phyloP scores from a whole-genome alignment of 2,888 invertebrate genomes.

The Limnephilus lunatus region DNA sequence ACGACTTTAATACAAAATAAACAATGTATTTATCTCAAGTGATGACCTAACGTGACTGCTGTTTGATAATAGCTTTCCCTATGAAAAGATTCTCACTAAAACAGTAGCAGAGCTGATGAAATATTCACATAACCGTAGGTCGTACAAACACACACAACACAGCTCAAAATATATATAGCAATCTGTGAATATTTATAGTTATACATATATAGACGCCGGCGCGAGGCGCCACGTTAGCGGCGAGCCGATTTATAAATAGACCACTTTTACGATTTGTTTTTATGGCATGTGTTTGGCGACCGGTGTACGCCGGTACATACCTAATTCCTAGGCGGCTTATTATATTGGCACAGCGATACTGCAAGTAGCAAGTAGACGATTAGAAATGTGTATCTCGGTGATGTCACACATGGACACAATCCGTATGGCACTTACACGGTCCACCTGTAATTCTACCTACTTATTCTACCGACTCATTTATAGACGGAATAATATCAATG shows the following conservation, averaged over 20 bases:
- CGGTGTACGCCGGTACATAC: constrained; percentile 25
- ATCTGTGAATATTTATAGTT: neutral
- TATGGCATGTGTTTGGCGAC: constrained; percentile 52
- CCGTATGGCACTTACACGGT: neutral
- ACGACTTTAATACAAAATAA: too few species aligned
- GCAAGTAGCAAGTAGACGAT: neutral
- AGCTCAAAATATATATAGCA: neutral
- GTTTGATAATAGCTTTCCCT: too few species aligned
- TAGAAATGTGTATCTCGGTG: neutral
- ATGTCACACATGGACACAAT: neutral
- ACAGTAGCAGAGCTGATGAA: constrained; percentile 16
- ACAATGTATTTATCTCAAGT: too few species aligned
- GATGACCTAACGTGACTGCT: neutral
- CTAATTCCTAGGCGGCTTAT: constrained; percentile 2
- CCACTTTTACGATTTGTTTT: constrained; percentile 60
- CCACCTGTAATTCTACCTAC: neutral
- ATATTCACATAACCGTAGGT: constrained; percentile 13
- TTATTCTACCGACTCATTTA: neutral
- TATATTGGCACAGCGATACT: constrained; percentile 5
- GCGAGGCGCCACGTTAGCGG: constrained; percentile 50
- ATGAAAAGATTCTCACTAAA: neutral
- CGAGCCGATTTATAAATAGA: constrained; percentile 56
- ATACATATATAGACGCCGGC: constrained; percentile 34
- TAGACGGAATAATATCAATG: neutral
- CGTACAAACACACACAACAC: constrained; percentile 4